Evolutionary conservation across 2,888 invertebrate genomes (phyloP), one percentile per base, ranked within the genome.

Genomic region (Octodonta nipae): DNA sequence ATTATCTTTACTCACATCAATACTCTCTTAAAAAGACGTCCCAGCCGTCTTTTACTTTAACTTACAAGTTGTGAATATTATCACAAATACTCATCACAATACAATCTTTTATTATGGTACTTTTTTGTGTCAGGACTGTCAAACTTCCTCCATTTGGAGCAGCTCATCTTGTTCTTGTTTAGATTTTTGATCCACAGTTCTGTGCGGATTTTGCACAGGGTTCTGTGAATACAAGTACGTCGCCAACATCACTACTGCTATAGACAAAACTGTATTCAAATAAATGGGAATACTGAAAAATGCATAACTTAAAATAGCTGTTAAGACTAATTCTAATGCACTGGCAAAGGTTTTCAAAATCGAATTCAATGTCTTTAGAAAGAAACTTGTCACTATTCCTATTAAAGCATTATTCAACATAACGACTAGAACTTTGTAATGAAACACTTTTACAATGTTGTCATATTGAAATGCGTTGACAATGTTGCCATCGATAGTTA

Each of bases 301-400:
- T 29, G 87, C 55, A 68, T 83, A 87, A 49, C 88, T 86, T 1
- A 91, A 67, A 8, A 92, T 65, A 1, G 92, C 92, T 0, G 92
- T 92, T 50, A 93, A 82, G 32, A 91, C 68, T 16, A 93, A 63
- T 56, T 93, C 93, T 47, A 93, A 65, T 8, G 91, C 92, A 63
- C 89, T 87, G 1, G 93, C 93, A 62, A 92, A 93, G 0, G 89
- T 91, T 66, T 95, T 93, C 32, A 93, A 65, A 52, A 95, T 92
- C 1, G 92, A 92, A 60, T 93, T 93, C 49, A 93, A 70, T 49
- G 82, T 85, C 58, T 87, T 85, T 13, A 95, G 65, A 56, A 93
- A 93, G 59, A 93, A 84, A 60, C 88, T 88, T 0, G 92, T 92
- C 1, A 88, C 83, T 47, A 95, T 88, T 15, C 93, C 93, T 26